Conservation (phyloP, 2,113 vertebrate species). For the Phylloscopus whistleri region DNA sequence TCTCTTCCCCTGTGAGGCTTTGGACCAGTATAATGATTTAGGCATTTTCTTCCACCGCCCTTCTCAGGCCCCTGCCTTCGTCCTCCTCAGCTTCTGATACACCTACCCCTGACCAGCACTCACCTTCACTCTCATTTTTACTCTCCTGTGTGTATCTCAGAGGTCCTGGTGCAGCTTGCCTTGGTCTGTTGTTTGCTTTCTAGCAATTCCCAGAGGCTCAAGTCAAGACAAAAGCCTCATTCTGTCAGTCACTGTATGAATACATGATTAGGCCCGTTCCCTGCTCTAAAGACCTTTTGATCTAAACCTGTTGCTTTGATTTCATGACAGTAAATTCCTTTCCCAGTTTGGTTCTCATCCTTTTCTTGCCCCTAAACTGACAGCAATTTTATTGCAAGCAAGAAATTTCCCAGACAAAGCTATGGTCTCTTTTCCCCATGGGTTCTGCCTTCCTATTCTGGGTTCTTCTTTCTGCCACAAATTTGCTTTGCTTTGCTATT, state of each 20-base stretch:
- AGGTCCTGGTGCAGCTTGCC: neutral
- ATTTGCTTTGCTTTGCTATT: neutral
- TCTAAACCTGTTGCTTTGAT: neutral
- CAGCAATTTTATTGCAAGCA: neutral
- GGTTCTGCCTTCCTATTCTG: neutral
- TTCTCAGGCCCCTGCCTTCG: neutral
- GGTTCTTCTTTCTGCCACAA: neutral
- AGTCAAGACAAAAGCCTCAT: conserved; percentile 21
- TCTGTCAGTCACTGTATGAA: conserved; percentile 1
- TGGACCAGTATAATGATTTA: neutral
- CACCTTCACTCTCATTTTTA: neutral
- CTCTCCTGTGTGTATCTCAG: neutral
- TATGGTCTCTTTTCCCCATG: neutral
- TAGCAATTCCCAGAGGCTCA: neutral
- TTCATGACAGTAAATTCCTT: neutral
- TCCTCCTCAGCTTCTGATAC: rapidly evolving
- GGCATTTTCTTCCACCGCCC: neutral
- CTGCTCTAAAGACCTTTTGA: neutral
- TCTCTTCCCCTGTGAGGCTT: neutral
- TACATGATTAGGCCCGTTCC: neutral
- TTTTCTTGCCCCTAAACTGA: neutral
- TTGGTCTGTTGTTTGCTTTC: neutral
- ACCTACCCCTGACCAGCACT: neutral
- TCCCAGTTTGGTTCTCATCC: neutral
- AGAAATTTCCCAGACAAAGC: neutral